These are phyloP conservation scores for Drosophila murphyi DNA, from an alignment of 1,140 invertebrate genomes.

Conservation along the genomic window DNA sequence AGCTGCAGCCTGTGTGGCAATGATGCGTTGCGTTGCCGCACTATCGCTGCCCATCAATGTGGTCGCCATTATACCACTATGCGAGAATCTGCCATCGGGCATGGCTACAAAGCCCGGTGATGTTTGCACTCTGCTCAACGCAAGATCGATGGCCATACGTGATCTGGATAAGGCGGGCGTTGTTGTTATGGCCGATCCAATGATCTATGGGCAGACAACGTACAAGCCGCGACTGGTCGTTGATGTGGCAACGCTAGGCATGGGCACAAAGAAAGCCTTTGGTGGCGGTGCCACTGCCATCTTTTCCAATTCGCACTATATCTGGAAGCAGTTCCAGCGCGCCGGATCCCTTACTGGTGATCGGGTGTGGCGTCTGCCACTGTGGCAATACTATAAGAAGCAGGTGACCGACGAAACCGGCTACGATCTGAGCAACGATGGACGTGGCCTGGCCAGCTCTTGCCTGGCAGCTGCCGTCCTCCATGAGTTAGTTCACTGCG, in stretches of 20 bases:
- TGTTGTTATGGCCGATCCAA: constrained; percentile 94
- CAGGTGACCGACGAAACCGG: constrained; percentile 86
- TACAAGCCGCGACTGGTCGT: constrained; percentile 89
- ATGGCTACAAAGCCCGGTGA: constrained; percentile 94
- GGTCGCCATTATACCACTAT: constrained; percentile 85
- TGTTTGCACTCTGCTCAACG: constrained; percentile 92
- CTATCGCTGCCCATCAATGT: constrained; percentile 74
- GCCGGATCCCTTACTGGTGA: constrained; percentile 92
- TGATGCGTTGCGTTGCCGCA: constrained; percentile 67
- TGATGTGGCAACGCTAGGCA: constrained; percentile 90
- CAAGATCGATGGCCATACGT: constrained; percentile 90
- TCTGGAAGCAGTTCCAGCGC: constrained; percentile 88
- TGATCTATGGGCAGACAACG: constrained; percentile 89
- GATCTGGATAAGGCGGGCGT: constrained; percentile 95
- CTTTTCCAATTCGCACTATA: constrained; percentile 89
- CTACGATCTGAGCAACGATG: constrained; percentile 88
- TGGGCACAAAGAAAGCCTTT: constrained; percentile 85
- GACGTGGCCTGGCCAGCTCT: constrained; percentile 85
- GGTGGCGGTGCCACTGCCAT: constrained; percentile 92
- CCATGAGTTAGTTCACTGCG: constrained; percentile 87
- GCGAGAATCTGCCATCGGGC: constrained; percentile 95
- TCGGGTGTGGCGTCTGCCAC: constrained; percentile 94
- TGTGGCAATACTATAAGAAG: constrained; percentile 92
- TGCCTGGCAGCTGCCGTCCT: constrained; percentile 89
- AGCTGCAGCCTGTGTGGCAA: constrained; percentile 65